These are phyloP conservation scores for Pyrochroa serraticornis DNA, from an alignment of 2,888 invertebrate genomes.

Conservation along the genomic window DNA sequence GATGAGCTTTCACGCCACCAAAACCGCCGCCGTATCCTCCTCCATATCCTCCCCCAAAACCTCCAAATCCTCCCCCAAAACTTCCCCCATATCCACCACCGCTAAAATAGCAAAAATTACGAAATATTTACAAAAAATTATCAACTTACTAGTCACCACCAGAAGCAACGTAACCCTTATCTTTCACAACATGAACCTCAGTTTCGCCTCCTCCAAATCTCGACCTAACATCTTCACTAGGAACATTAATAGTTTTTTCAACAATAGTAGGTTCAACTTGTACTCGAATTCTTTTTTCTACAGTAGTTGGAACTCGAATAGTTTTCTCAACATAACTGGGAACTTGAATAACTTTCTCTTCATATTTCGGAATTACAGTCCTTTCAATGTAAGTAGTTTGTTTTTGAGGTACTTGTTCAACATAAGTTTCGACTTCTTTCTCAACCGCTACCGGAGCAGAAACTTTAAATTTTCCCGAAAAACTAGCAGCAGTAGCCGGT, in stretches of 20 bases:
- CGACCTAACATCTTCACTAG: constrained; percentile 29
- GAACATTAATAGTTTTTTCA: constrained; percentile 48
- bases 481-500: constrained; percentile 20
- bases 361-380: constrained; percentile 54
- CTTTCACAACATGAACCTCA: too few species aligned
- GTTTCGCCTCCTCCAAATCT: constrained; percentile 2
- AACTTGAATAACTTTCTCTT: constrained; percentile 53
- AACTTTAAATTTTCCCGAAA: constrained; percentile 23
- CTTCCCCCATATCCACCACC: constrained; percentile 29
- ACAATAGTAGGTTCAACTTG: constrained; percentile 51
- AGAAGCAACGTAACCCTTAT: too few species aligned
- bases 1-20: constrained; percentile 35
- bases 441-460: constrained; percentile 33
- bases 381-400: constrained; percentile 50
- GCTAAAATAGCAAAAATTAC: constrained; percentile 9
- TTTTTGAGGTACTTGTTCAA: constrained; percentile 40
- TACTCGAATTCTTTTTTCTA: constrained; percentile 51
- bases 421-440: constrained; percentile 33
- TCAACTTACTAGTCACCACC: too few species aligned
- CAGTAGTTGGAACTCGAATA: constrained; percentile 52
- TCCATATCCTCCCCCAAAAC: constrained; percentile 27
- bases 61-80: constrained; percentile 25
- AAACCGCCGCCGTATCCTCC: constrained; percentile 31
- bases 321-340: constrained; percentile 55
- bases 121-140: background rate